These are phyloP conservation scores for Pachypanchax playfairii DNA, from an alignment of 2,113 vertebrate genomes.

Conservation along the genomic window DNA sequence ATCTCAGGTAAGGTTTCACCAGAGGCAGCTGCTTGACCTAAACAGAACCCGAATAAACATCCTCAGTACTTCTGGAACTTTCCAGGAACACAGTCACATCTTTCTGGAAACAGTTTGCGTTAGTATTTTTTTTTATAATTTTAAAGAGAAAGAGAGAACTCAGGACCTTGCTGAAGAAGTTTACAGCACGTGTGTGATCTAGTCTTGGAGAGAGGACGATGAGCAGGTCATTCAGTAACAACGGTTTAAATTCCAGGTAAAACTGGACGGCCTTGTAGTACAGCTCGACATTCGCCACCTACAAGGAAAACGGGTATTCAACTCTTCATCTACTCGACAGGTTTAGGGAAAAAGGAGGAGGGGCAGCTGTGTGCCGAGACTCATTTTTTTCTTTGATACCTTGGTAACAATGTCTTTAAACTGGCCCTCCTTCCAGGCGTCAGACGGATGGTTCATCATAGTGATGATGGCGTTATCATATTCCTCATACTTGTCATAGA, in stretches of 20 bases:
- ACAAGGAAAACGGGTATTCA: conserved; percentile 25
- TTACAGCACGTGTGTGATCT: conserved; percentile 97
- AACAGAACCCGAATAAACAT: conserved; percentile 18
- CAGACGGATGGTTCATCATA: conserved; percentile 98
- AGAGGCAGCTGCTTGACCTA: conserved; percentile 95
- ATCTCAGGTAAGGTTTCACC: conserved; percentile 96
- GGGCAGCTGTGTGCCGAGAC: too few relatives aligned
- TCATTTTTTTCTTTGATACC: conserved; percentile 74
- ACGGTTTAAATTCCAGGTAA: conserved; percentile 96
- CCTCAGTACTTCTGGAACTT: not conserved
- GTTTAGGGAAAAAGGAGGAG: too few relatives aligned
- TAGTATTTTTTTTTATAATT: too few relatives aligned
- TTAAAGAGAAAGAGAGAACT: not conserved
- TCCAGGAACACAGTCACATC: not conserved
- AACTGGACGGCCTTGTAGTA: conserved; percentile 97
- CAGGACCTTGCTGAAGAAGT: conserved; percentile 93
- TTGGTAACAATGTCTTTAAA: conserved; percentile 99
- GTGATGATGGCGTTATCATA: conserved; percentile 99
- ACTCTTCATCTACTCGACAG: too few relatives aligned
- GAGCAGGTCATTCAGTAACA: conserved; percentile 95
- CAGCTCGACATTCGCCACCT: conserved; percentile 98
- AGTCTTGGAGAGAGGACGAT: conserved; percentile 96
- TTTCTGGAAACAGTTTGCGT: too few relatives aligned
- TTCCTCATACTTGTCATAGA: conserved; percentile 99
- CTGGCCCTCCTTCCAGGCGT: conserved; percentile 99